Evolutionary conservation across 2,888 invertebrate genomes (phyloP).

Genomic region (Sphinx pinastri): DNA sequence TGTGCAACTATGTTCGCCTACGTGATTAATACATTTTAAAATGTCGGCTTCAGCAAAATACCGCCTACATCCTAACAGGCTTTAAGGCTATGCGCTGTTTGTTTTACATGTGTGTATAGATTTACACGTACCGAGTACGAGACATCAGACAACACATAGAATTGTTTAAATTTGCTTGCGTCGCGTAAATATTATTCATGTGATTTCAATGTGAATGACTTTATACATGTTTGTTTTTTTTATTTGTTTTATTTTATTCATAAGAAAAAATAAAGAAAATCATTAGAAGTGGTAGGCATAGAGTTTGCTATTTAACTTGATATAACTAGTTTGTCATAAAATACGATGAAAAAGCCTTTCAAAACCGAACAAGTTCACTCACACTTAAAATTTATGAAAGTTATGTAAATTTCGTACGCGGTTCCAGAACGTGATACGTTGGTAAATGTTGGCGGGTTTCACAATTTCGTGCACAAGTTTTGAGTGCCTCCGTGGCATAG

Average conservation of each 20-base stretch:
- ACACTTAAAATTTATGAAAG: too few relatives aligned
- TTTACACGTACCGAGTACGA: too few relatives aligned
- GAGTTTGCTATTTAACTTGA: not conserved
- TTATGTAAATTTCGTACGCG: not conserved
- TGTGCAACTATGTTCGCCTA: too few relatives aligned
- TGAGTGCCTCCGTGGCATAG: too few relatives aligned
- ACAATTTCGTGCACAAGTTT: not conserved
- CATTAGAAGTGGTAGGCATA: not conserved
- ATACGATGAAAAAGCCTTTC: too few relatives aligned
- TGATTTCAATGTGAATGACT: slow-evolving; percentile 5
- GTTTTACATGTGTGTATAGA: too few relatives aligned
- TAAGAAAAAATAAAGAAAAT: not conserved
- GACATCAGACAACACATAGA: not conserved
- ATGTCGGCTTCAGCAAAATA: too few relatives aligned
- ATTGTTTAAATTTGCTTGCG: not conserved
- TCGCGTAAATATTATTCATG: not conserved
- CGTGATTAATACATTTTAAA: too few relatives aligned
- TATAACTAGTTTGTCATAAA: too few relatives aligned
- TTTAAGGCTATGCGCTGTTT: too few relatives aligned
- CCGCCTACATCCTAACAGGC: too few relatives aligned
- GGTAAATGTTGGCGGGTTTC: not conserved
- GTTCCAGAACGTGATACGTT: not conserved
- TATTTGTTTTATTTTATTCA: not conserved
- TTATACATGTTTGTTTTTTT: not conserved
- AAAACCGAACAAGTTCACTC: too few relatives aligned